phyloP scores from a whole-genome alignment of 2,113 vertebrate species.

The Saccopteryx bilineata region DNA sequence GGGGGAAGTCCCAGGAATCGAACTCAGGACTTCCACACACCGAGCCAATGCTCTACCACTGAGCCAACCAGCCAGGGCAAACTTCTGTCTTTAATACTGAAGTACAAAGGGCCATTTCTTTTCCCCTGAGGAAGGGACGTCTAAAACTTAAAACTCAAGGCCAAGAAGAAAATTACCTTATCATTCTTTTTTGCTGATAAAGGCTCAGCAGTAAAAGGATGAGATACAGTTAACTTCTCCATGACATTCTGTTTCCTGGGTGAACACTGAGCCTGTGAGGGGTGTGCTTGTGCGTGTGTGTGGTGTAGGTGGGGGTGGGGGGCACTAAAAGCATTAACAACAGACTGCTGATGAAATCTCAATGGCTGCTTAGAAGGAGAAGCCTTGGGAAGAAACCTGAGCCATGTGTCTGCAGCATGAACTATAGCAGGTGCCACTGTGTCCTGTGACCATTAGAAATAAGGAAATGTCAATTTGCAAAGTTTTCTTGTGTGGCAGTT shows the following conservation, averaged over 20 bases:
- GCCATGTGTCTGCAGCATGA: not conserved
- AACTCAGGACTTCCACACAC: too few relatives aligned
- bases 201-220: not conserved
- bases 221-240: conserved; percentile 4
- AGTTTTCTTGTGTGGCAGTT: conserved; percentile 2
- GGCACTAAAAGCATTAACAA: not conserved
- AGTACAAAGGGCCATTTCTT: conserved; percentile 49
- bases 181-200: conserved; percentile 61
- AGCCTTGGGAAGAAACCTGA: not conserved
- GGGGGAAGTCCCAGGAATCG: too few relatives aligned
- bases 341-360: not conserved
- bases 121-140: not conserved
- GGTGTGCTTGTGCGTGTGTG: not conserved
- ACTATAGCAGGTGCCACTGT: not conserved
- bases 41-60: too few relatives aligned
- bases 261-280: not conserved
- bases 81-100: not conserved
- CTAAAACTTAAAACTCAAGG: conserved; percentile 54
- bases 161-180: conserved; percentile 56
- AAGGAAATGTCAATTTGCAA: conserved; percentile 12
- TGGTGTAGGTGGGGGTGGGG: not conserved
- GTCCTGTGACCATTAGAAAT: not conserved
- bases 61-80: too few relatives aligned
- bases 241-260: not conserved
- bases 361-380: not conserved